Evolutionary conservation across 2,113 vertebrate genomes (phyloP).

Genomic region (Hippocampus barbouri): DNA sequence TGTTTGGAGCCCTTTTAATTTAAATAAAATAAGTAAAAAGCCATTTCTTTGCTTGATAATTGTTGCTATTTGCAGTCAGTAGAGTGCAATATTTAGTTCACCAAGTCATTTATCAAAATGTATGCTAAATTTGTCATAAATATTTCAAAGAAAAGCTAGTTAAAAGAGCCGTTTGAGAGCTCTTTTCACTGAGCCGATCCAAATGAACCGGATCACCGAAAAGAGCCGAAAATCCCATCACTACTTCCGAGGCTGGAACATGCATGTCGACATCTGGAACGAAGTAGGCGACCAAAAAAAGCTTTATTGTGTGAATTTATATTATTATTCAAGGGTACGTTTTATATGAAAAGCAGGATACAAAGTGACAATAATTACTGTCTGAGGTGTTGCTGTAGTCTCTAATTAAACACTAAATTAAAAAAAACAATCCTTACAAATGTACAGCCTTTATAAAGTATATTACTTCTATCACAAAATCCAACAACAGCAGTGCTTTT

Average conservation of each 20-base stretch:
- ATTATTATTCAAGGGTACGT: slow-evolving; percentile 46
- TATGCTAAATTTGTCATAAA: no score
- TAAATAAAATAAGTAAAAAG: no score
- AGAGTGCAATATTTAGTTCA: no score
- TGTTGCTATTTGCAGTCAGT: no score
- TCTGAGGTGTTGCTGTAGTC: slow-evolving; percentile 19
- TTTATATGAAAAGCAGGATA: slow-evolving; percentile 56
- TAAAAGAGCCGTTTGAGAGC: no score
- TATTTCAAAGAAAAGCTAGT: no score
- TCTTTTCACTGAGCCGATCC: no score
- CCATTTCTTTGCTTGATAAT: no score
- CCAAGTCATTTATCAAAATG: no score
- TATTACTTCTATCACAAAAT: slow-evolving; percentile 53
- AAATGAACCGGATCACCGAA: no score
- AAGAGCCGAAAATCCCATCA: no score
- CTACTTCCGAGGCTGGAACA: neutral
- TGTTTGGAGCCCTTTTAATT: no score
- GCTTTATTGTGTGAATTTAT: slow-evolving; percentile 56
- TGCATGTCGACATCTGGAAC: slow-evolving; percentile 3
- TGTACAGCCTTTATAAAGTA: slow-evolving; percentile 60
- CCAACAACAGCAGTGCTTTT: slow-evolving; percentile 52
- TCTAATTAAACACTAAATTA: slow-evolving; percentile 53
- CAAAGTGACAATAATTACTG: slow-evolving; percentile 42
- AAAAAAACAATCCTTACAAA: slow-evolving; percentile 50
- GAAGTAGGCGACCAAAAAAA: slow-evolving; percentile 36